Evolutionary conservation across 2,797 vertebrate genomes (phyloP).

Genomic region (Rhynchotus rufescens): DNA sequence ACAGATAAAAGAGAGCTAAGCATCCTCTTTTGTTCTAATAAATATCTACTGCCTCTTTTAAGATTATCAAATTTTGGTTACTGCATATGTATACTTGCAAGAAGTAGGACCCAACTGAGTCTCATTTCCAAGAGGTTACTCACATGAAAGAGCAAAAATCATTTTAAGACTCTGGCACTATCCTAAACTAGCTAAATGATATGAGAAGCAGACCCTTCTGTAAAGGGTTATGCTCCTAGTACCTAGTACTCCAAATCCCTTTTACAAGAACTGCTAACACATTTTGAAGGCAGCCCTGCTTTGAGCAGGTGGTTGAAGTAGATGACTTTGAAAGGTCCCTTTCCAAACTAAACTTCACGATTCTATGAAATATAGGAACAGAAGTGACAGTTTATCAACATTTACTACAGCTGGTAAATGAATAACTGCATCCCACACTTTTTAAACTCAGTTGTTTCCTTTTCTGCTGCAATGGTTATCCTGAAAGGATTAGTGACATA

Average conservation of each 20-base stretch:
- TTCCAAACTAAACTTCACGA: background rate
- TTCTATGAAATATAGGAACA: background rate
- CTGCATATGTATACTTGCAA: background rate
- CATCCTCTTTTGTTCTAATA: background rate
- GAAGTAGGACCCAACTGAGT: background rate
- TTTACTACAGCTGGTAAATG: conserved; percentile 45
- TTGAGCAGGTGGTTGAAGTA: conserved; percentile 18
- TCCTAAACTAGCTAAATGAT: background rate
- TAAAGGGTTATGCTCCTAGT: background rate
- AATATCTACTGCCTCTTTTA: background rate
- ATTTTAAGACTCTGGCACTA: background rate
- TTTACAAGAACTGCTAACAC: background rate
- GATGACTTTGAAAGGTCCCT: background rate
- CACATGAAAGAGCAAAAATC: background rate
- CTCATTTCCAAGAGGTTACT: background rate
- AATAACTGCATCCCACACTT: conserved; percentile 32
- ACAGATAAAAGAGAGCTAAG: background rate
- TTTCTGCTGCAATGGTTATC: conserved; percentile 18
- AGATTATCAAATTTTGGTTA: background rate
- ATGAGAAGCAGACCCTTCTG: background rate
- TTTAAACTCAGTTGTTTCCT: conserved; percentile 54
- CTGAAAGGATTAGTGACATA: conserved; percentile 26
- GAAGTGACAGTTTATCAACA: conserved; percentile 37
- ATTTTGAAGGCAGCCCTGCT: background rate
- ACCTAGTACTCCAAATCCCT: background rate